Base-by-base conservation (phyloP, 1,140 invertebrate species). In the Rhizoglyphus robini region DNA sequence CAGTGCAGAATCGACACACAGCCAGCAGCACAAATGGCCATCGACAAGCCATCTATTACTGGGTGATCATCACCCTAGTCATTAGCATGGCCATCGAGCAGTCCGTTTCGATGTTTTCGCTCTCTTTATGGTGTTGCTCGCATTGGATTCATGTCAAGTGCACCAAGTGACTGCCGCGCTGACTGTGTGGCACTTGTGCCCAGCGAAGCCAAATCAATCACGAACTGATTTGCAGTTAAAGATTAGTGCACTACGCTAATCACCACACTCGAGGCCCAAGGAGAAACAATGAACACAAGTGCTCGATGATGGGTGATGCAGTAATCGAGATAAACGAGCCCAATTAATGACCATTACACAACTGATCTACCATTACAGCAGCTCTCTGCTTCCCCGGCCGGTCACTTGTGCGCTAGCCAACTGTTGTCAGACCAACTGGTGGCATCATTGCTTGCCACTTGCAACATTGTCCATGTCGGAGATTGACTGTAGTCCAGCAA, bases 11-110 rank as follows among this genome's bases (percentile, higher is more conserved):
- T n/a, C n/a, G n/a, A n/a, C n/a, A n/a, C n/a, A n/a, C n/a, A n/a
- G n/a, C n/a, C n/a, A n/a, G n/a, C n/a, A n/a, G 18, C 18, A 41
- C 36, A 41, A 41, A 11, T 41, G 36, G 36, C 8, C 36, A 41
- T 11, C 36, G 36, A 41, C 36, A 41, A 41, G 36, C 36, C 36
- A 41, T 41, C 36, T 41, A 32, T 32, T 32, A 54, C 23, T 5
- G 51, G 51, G 8, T 32, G 51, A 54, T 54, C 51, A 54, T 54
- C 51, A 54, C 51, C 51, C 51, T 54, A 54, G 31, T 54, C 51
- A 54, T 54, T 54, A 54, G 51, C 51, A 54, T 54, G 51, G 20
- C 31, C 51, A 32, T 27, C 23, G 8, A 41, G 8, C 8, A n/a
- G n/a, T n/a, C n/a, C n/a, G n/a, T n/a, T n/a, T n/a, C n/a, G n/a